Percentiles rank a stretch among this genome's conserved stretches.
These are phyloP conservation scores for Chionomys nivalis DNA, from an alignment of 2,113 vertebrate species.

Conservation along the genomic window DNA sequence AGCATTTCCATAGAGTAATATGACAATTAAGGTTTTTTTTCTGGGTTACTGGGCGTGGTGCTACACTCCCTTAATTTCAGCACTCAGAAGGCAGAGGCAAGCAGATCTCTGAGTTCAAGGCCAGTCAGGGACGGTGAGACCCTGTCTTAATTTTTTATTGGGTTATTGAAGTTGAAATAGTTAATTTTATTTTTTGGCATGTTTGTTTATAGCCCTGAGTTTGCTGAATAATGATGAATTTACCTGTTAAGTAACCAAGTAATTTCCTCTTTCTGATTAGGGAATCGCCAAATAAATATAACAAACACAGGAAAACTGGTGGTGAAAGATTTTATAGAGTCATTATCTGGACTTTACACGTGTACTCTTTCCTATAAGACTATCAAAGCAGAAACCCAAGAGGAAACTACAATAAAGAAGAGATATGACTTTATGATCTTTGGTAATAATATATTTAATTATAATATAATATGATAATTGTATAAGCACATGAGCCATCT, in stretches of 20 bases:
- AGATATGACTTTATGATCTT: constrained; percentile 84
- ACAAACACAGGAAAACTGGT: constrained; percentile 84
- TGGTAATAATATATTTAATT: constrained; percentile 79
- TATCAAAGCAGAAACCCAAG: constrained; percentile 76
- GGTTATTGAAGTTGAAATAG: constrained; percentile 37
- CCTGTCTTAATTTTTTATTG: not conserved
- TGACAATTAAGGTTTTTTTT: not conserved
- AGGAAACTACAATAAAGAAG: constrained; percentile 74
- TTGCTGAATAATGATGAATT: constrained; percentile 61
- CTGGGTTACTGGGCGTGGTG: not conserved
- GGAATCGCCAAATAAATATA: constrained; percentile 66
- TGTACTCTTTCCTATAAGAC: constrained; percentile 84
- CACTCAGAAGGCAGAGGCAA: not conserved
- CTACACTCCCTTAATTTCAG: not conserved
- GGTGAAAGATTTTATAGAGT: constrained; percentile 81
- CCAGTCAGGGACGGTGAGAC: not conserved
- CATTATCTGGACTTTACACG: constrained; percentile 85
- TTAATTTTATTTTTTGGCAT: not conserved
- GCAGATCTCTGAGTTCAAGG: not conserved
- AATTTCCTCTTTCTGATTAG: constrained; percentile 82
- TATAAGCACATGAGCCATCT: not conserved
- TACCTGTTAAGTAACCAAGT: constrained; percentile 60
- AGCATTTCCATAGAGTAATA: constrained; percentile 36
- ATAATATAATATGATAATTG: not conserved
- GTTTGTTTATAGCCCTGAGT: constrained; percentile 15